phyloP scores from a whole-genome alignment of 2,113 vertebrate species.

The Tringa solitaria region DNA sequence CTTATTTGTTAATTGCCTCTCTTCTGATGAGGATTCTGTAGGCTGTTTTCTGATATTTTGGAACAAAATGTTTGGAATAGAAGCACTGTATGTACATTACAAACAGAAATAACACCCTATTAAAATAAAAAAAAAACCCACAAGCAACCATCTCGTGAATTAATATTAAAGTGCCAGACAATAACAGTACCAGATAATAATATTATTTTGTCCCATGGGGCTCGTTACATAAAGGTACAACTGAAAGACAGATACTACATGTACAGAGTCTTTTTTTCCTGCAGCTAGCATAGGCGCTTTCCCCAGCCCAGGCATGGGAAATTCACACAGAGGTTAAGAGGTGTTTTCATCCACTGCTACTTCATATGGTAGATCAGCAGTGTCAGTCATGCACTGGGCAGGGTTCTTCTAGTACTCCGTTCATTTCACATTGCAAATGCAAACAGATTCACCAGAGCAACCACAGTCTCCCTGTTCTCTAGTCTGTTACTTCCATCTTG shows the following conservation, averaged over 20 bases:
- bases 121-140: neutral
- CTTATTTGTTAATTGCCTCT: neutral
- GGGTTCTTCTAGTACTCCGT: rapidly evolving
- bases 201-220: neutral
- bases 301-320: neutral
- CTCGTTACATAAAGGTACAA: neutral
- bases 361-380: neutral
- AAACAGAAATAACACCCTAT: neutral
- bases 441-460: neutral
- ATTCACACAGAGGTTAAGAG: neutral
- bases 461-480: neutral
- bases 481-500: neutral
- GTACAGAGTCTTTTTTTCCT: neutral
- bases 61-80: neutral
- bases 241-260: neutral
- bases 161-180: neutral
- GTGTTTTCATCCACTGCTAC: neutral
- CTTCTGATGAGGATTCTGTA: neutral
- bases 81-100: neutral
- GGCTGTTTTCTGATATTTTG: neutral
- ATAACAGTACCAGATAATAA: neutral
- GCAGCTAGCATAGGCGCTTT: neutral
- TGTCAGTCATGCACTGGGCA: neutral
- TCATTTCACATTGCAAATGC: neutral
- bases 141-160: neutral